Conservation (phyloP, 2,888 invertebrate species). For the Drosophila melanosoma region DNA sequence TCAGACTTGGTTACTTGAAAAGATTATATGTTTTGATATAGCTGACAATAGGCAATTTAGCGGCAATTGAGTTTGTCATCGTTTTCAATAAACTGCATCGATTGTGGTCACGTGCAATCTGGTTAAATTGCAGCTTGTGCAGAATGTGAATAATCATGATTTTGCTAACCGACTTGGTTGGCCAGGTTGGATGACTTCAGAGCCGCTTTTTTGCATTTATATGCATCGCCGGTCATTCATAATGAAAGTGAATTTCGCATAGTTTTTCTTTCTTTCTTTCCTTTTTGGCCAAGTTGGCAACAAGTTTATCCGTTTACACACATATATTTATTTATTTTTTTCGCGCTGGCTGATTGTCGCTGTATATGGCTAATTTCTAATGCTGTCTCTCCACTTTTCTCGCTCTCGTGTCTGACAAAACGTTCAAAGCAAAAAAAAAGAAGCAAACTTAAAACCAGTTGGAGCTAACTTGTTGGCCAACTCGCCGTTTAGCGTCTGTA, state of each 20-base stretch:
- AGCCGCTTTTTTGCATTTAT: constrained; percentile 58
- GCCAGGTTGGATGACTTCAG: constrained; percentile 76
- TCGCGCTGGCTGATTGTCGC: constrained; percentile 12
- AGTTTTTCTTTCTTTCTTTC: constrained; percentile 51
- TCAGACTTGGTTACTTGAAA: neutral
- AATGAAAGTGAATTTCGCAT: constrained; percentile 84
- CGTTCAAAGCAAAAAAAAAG: neutral
- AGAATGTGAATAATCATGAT: constrained; percentile 63
- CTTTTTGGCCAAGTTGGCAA: constrained; percentile 23
- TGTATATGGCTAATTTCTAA: constrained; percentile 73
- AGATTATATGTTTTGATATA: neutral
- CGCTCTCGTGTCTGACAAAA: constrained; percentile 20
- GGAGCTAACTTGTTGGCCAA: constrained; percentile 61
- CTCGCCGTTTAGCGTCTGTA: constrained; percentile 27
- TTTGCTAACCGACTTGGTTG: constrained; percentile 69
- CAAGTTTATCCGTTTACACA: constrained; percentile 43
- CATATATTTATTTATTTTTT: too few relatives aligned
- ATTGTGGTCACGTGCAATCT: constrained; percentile 45
- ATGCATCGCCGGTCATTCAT: constrained; percentile 80
- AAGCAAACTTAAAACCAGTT: constrained; percentile 61
- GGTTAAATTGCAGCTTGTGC: constrained; percentile 26
- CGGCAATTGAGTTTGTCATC: neutral
- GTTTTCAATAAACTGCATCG: constrained; percentile 18
- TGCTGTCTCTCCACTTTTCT: constrained; percentile 40
- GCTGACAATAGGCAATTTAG: neutral